phyloP scores from a whole-genome alignment of 2,888 invertebrate genomes.

The Callosobruchus maculatus region DNA sequence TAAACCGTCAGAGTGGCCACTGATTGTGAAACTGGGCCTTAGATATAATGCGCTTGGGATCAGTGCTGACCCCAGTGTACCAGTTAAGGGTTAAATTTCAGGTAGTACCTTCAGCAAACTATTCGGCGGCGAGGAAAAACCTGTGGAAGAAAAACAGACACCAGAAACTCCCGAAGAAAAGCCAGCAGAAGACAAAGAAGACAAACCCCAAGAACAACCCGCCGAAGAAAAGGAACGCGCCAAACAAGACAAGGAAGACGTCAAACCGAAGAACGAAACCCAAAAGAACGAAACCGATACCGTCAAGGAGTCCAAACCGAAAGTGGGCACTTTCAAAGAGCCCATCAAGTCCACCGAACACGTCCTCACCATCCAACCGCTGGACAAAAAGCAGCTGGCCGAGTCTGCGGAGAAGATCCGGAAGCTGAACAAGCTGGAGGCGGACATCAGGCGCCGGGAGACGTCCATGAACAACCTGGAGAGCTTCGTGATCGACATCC shows the following conservation, averaged over 20 bases:
- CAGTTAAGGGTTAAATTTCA: slow-evolving; percentile 12
- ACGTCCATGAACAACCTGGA: slow-evolving; percentile 89
- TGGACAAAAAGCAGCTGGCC: slow-evolving; percentile 62
- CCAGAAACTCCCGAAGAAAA: slow-evolving; percentile 45
- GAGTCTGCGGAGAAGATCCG: slow-evolving; percentile 56
- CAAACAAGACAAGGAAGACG: slow-evolving; percentile 9
- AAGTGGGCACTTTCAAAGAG: slow-evolving; percentile 70
- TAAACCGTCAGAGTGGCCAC: too few species aligned
- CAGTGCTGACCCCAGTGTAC: too few species aligned
- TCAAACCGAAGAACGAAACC: slow-evolving; percentile 37
- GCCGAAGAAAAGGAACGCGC: slow-evolving; percentile 22
- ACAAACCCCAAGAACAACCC: slow-evolving; percentile 49
- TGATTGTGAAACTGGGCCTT: too few species aligned
- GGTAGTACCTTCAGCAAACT: slow-evolving; percentile 86
- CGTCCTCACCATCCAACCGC: slow-evolving; percentile 60
- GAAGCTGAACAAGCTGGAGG: slow-evolving; percentile 69
- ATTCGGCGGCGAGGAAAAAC: slow-evolving; percentile 62
- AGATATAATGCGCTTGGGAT: too few species aligned
- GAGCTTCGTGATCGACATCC: slow-evolving; percentile 88
- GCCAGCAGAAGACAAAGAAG: slow-evolving; percentile 42
- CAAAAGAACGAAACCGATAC: slow-evolving; percentile 46
- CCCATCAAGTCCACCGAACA: slow-evolving; percentile 64
- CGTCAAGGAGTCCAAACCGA: slow-evolving; percentile 60
- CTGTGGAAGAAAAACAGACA: slow-evolving; percentile 37
- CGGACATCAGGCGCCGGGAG: slow-evolving; percentile 74